Evolutionary conservation across 2,888 invertebrate genomes (phyloP).

Genomic region (Melanchra persicariae): DNA sequence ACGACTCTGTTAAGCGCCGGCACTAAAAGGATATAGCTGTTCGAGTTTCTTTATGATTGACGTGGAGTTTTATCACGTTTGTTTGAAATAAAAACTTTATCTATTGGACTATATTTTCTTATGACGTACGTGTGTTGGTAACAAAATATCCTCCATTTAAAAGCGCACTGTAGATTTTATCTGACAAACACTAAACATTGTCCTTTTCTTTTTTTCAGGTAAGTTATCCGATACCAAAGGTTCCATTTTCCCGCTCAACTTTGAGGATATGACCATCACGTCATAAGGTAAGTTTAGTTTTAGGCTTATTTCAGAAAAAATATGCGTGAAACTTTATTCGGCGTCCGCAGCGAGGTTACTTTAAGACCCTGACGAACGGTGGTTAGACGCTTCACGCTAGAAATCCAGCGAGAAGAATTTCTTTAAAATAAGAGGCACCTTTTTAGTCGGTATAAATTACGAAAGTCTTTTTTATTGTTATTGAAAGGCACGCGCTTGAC

Average conservation of each 20-base stretch:
- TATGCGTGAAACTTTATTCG: neutral
- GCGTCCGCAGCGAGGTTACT: neutral
- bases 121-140: neutral
- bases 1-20: slow-evolving; percentile 47
- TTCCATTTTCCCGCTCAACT: neutral
- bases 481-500: no score
- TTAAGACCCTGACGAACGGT: neutral
- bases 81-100: slow-evolving; percentile 22
- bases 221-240: slow-evolving; percentile 14
- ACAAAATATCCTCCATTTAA: neutral
- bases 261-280: neutral
- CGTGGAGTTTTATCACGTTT: slow-evolving; percentile 23
- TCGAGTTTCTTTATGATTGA: slow-evolving; percentile 50
- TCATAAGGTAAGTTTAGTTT: neutral
- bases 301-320: neutral
- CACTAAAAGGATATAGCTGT: slow-evolving; percentile 47
- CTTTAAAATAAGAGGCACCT: neutral
- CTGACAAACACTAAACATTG: neutral
- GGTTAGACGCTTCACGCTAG: no score
- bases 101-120: neutral
- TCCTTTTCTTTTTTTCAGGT: slow-evolving; percentile 41
- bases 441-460: neutral
- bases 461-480: no score
- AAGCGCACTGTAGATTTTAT: neutral
- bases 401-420: neutral